Conservation (phyloP, 2,113 vertebrate species). For the Eupsittula cactorum region DNA sequence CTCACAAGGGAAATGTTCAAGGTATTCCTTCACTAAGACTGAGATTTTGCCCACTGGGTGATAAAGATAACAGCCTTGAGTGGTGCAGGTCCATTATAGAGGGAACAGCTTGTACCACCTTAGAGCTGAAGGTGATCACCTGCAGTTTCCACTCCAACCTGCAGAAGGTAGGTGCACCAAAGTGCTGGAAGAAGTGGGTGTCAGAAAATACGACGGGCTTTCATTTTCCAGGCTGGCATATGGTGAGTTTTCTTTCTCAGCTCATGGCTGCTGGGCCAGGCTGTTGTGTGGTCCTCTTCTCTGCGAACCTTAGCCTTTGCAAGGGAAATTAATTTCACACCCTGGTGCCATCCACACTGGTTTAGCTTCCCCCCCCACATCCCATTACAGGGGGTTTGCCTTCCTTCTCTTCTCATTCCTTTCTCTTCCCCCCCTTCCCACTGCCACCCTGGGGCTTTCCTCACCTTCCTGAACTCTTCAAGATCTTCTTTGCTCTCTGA, state of each 20-base stretch:
- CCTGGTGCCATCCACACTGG: too few species aligned
- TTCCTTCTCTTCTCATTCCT: background rate
- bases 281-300: background rate
- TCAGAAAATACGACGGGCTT: background rate
- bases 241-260: background rate
- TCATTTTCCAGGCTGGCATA: background rate
- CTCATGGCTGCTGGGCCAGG: background rate
- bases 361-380: too few species aligned
- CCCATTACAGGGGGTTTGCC: too few species aligned
- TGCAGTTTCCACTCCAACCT: background rate
- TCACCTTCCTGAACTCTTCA: background rate
- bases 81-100: background rate
- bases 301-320: background rate
- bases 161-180: fast-evolving
- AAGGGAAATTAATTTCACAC: background rate
- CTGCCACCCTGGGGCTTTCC: too few species aligned
- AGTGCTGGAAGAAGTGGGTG: background rate
- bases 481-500: background rate
- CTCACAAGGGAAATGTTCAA: too few species aligned
- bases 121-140: background rate
- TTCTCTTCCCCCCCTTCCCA: background rate
- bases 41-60: background rate
- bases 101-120: background rate
- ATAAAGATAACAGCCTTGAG: fast-evolving
- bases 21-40: background rate